phyloP scores from a whole-genome alignment of 1,140 invertebrate genomes.

The Pantala flavescens region DNA sequence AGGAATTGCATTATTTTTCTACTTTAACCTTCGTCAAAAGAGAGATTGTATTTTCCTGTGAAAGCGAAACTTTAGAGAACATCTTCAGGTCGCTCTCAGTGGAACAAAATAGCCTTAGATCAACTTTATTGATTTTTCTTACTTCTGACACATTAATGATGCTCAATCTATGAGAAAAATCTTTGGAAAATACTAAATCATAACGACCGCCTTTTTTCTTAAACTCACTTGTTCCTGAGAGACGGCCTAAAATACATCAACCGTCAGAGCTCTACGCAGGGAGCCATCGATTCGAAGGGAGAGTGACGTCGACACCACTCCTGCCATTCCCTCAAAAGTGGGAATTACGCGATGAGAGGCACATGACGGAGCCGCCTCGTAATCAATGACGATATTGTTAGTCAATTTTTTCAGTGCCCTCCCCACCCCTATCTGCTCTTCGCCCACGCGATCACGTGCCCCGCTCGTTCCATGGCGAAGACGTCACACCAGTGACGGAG shows the following conservation, averaged over 20 bases:
- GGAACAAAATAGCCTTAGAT: background rate
- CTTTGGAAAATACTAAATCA: background rate
- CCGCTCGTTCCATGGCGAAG: background rate
- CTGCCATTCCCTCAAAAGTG: background rate
- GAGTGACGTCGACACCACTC: background rate
- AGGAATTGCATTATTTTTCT: too few species aligned
- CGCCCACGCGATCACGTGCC: background rate
- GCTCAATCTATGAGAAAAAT: background rate
- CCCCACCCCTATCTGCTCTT: background rate
- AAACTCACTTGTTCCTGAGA: background rate
- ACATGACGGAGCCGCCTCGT: background rate
- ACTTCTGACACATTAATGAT: background rate
- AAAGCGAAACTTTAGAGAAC: too few species aligned
- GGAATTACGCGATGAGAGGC: background rate
- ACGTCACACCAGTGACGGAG: background rate
- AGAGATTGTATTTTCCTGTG: too few species aligned
- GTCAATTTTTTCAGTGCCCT: background rate
- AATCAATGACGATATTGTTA: constrained; percentile 7
- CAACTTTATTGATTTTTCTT: background rate
- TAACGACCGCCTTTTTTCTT: background rate
- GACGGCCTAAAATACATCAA: background rate
- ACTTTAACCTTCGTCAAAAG: too few species aligned
- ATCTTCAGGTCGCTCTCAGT: too few species aligned
- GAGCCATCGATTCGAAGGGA: background rate
- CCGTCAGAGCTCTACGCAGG: background rate